A percentile compares a stretch with the other conserved stretches of the same genome.
Evolutionary conservation across 2,797 vertebrate genomes (phyloP).

Genomic region (Sebastes cheni): DNA sequence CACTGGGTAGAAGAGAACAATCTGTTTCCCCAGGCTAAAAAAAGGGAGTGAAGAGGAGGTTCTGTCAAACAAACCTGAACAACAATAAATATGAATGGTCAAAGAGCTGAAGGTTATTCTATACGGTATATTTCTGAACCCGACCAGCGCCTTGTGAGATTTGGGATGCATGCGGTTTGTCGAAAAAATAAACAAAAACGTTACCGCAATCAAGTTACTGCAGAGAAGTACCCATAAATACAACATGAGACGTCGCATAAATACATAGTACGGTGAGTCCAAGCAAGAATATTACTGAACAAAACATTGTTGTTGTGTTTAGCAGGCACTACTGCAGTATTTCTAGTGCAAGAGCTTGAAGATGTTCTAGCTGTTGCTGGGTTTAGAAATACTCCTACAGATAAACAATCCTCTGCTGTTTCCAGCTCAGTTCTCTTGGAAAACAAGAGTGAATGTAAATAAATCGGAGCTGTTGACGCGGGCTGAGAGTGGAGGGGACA

Average conservation of each 20-base stretch:
- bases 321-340: neutral
- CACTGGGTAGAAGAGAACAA: constrained; percentile 4
- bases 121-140: constrained; percentile 7
- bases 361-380: no score
- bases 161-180: constrained; percentile 22
- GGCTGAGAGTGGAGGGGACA: constrained; percentile 73
- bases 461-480: constrained; percentile 71
- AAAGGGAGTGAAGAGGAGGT: constrained; percentile 6
- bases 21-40: constrained; percentile 10
- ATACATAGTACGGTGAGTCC: constrained; percentile 1
- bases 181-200: neutral
- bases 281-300: neutral
- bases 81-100: constrained; percentile 33
- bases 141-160: constrained; percentile 4
- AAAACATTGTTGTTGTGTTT: neutral
- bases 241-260: constrained; percentile 10
- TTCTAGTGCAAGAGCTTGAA: neutral
- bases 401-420: neutral
- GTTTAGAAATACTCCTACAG: neutral
- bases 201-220: constrained; percentile 22
- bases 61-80: constrained; percentile 24
- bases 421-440: constrained; percentile 28
- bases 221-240: constrained; percentile 24
- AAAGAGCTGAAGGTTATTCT: constrained; percentile 23
- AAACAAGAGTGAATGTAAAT: constrained; percentile 74